These are phyloP conservation scores for Knipowitschia caucasica DNA, from an alignment of 2,797 vertebrate genomes.

Conservation along the genomic window DNA sequence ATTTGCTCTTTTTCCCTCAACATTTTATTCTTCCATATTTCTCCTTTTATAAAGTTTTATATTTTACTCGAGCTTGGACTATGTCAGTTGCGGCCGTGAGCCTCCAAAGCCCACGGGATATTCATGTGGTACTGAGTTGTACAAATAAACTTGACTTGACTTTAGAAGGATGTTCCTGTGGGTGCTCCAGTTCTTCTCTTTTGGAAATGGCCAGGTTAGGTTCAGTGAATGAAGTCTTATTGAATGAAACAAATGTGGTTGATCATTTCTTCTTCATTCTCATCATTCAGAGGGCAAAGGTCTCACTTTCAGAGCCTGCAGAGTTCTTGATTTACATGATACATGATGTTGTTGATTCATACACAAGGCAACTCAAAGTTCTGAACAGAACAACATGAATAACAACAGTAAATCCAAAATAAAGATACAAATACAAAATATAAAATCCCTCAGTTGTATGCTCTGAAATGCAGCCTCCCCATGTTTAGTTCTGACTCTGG, in stretches of 20 bases:
- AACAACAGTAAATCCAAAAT: no score
- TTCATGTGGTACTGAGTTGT: constrained; percentile 43
- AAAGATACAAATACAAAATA: no score
- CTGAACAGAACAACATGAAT: no score
- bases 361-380: no score
- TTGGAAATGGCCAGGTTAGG: constrained; percentile 43
- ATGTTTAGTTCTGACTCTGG: no score
- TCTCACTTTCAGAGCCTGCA: no score
- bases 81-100: constrained; percentile 32
- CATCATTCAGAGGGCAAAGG: background rate
- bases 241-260: constrained; percentile 4
- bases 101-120: constrained; percentile 41
- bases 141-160: constrained; percentile 60
- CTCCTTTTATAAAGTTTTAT: constrained; percentile 12
- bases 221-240: constrained; percentile 39
- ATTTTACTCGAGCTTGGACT: constrained; percentile 25
- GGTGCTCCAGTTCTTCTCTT: constrained; percentile 34
- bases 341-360: no score
- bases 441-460: no score
- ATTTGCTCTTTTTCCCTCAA: constrained; percentile 19
- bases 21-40: constrained; percentile 22
- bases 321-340: no score
- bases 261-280: background rate
- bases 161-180: constrained; percentile 55
- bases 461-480: no score